Percentiles rank a stretch among this genome's conserved stretches.
phyloP scores from a whole-genome alignment of 2,113 vertebrate genomes.

The Acrocephalus arundinaceus region DNA sequence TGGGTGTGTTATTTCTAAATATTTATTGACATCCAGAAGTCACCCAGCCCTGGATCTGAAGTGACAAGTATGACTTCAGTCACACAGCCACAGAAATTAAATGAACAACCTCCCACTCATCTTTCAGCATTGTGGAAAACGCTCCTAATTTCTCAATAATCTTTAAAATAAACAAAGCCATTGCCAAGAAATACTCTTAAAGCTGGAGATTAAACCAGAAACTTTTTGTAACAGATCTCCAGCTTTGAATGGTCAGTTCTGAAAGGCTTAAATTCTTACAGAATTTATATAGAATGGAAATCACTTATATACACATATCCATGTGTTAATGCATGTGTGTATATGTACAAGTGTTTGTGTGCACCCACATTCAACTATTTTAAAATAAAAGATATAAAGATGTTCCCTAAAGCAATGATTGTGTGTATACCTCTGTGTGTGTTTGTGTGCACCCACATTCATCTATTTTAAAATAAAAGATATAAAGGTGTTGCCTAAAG shows the following conservation, averaged over 20 bases:
- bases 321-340: background rate
- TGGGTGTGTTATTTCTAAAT: slow-evolving; percentile 28
- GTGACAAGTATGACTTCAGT: background rate
- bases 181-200: slow-evolving; percentile 17
- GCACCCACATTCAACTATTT: background rate
- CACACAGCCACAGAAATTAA: background rate
- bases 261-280: background rate
- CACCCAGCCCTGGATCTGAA: slow-evolving; percentile 4
- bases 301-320: background rate
- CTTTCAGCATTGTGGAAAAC: slow-evolving; percentile 1
- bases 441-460: background rate
- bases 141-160: background rate
- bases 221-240: background rate
- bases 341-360: background rate
- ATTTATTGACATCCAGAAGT: slow-evolving; percentile 29
- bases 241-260: background rate
- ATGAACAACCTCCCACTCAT: background rate
- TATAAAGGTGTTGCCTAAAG: background rate
- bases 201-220: slow-evolving; percentile 28
- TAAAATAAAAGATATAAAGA: background rate
- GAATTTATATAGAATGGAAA: background rate
- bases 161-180: slow-evolving; percentile 27
- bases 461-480: background rate
- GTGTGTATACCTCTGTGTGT: background rate
- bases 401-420: background rate